Percentiles rank a stretch among this genome's conserved stretches.
These are phyloP conservation scores for Agelas oroides DNA, from an alignment of 37 sponge, comb jelly and placozoan species.

Conservation along the genomic window DNA sequence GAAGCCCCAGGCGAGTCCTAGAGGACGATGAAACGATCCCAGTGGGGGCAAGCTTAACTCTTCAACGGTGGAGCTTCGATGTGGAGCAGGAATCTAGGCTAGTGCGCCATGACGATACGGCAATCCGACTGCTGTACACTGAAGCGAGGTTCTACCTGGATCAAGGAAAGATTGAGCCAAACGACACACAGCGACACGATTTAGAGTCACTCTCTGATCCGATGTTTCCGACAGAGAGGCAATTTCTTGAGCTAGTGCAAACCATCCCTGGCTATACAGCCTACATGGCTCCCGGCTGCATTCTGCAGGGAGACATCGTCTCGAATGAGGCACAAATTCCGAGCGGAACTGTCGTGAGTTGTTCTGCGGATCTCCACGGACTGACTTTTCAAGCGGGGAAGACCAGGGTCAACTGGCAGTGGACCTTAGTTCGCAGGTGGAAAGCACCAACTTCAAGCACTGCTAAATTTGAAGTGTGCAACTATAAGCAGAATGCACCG, in stretches of 20 bases:
- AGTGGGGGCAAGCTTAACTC: background rate
- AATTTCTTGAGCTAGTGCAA: conserved; percentile 40
- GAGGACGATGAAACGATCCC: background rate
- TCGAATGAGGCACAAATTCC: background rate
- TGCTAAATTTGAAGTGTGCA: conserved; percentile 18
- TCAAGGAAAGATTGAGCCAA: conserved; percentile 10
- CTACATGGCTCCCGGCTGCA: background rate
- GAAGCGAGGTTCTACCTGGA: conserved; percentile 13
- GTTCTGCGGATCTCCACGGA: background rate
- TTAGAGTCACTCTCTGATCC: conserved; percentile 50
- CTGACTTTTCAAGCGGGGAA: background rate
- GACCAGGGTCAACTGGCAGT: conserved; percentile 6
- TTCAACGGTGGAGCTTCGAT: conserved; percentile 31
- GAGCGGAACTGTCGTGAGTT: background rate
- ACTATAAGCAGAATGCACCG: background rate
- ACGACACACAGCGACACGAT: conserved; percentile 3
- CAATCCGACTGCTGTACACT: conserved; percentile 28
- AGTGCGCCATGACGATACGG: conserved; percentile 26
- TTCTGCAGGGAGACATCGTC: conserved; percentile 1
- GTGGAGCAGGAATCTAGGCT: conserved; percentile 24
- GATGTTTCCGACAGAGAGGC: conserved; percentile 57
- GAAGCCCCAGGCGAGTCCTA: background rate
- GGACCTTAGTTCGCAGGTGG: conserved; percentile 30
- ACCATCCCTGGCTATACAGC: conserved; percentile 14
- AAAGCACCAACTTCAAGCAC: background rate